phyloP scores from a whole-genome alignment of 2,888 invertebrate genomes.

The Pachymerium ferrugineum region DNA sequence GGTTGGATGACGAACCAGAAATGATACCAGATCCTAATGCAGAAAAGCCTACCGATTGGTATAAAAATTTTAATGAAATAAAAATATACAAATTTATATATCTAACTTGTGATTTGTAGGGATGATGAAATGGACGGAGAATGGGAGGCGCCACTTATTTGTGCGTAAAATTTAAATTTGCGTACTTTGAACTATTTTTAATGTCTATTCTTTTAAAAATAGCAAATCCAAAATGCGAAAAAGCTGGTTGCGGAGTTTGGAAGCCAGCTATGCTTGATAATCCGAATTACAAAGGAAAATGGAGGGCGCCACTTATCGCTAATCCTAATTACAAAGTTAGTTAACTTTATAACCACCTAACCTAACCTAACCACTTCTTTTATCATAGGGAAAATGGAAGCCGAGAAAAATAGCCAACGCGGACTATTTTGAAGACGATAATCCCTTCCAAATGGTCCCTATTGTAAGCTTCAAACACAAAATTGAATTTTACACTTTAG shows the following conservation, averaged over 20 bases:
- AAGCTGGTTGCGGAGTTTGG: constrained; percentile 89
- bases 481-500: too few relatives aligned
- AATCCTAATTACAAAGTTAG: constrained; percentile 54
- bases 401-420: constrained; percentile 81
- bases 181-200: background rate
- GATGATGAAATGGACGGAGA: constrained; percentile 97
- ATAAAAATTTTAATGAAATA: constrained; percentile 34
- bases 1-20: constrained; percentile 86
- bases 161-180: constrained; percentile 41
- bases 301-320: constrained; percentile 64
- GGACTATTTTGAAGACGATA: constrained; percentile 80
- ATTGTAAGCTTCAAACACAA: constrained; percentile 78
- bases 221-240: constrained; percentile 78
- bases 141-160: constrained; percentile 90
- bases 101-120: constrained; percentile 49
- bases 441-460: constrained; percentile 83
- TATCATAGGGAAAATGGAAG: constrained; percentile 52
- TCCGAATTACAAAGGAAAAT: constrained; percentile 92
- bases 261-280: constrained; percentile 75
- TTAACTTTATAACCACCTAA: background rate
- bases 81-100: constrained; percentile 7
- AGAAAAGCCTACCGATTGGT: constrained; percentile 83
- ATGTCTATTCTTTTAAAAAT: constrained; percentile 31
- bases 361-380: background rate
- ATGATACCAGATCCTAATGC: constrained; percentile 78